Percentiles rank a stretch among this genome's conserved stretches.
Conservation (phyloP, 2,797 vertebrate genomes). For the Cyclopterus lumpus region DNA sequence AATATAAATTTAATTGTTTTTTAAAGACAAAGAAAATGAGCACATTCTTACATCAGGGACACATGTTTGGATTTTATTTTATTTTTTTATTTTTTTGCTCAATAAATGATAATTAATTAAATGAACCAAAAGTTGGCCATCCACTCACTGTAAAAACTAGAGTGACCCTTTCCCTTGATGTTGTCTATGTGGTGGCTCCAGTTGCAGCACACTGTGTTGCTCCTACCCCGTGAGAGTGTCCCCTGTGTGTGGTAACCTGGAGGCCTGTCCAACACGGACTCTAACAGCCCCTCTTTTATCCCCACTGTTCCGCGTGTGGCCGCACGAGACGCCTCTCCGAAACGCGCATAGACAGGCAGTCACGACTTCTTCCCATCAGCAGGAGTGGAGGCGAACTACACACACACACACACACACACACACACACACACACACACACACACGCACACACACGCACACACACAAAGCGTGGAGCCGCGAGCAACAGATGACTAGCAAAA, state of each 20-base stretch:
- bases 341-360: constrained; percentile 36
- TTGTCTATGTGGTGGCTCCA: not conserved
- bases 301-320: not conserved
- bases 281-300: not conserved
- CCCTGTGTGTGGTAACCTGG: not conserved
- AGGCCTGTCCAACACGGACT: not conserved
- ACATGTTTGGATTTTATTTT: not conserved
- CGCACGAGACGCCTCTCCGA: not conserved
- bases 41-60: not conserved
- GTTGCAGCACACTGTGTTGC: not conserved
- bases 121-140: not conserved
- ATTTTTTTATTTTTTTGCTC: not conserved
- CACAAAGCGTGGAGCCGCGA: constrained; percentile 46
- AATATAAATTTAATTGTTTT: not conserved
- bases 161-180: not conserved
- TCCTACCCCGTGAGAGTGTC: not conserved
- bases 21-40: not conserved
- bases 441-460: too few species aligned
- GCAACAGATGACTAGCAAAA: constrained; percentile 84
- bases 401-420: too few species aligned
- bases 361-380: constrained; percentile 59
- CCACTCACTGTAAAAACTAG: not conserved
- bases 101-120: not conserved
- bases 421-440: not conserved
- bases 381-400: constrained; percentile 44